Percentiles rank a stretch among this genome's conserved stretches.
These are phyloP conservation scores for Acleris holmiana DNA, from an alignment of 2,888 invertebrate species.

Conservation along the genomic window DNA sequence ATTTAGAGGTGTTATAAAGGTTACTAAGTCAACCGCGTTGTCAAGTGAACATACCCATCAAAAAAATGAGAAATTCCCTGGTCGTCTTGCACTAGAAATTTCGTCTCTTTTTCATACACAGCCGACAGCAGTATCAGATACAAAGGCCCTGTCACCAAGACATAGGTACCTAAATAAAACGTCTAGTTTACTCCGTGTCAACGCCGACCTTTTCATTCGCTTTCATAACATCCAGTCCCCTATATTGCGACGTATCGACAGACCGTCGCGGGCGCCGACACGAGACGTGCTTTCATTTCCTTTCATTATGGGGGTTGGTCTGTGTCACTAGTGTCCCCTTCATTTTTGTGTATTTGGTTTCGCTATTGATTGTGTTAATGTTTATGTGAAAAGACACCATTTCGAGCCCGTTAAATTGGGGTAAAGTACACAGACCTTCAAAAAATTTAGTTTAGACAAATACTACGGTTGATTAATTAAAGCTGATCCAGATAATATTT, in stretches of 20 bases:
- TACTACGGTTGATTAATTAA: too few species aligned
- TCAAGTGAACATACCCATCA: too few species aligned
- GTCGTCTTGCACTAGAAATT: neutral
- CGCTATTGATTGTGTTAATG: neutral
- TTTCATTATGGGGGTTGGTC: slow-evolving; percentile 3
- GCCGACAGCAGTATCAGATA: neutral
- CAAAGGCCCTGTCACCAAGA: slow-evolving; percentile 22
- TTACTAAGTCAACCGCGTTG: too few species aligned
- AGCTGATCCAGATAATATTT: too few species aligned
- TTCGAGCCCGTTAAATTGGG: too few species aligned
- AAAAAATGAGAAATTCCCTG: too few species aligned
- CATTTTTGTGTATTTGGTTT: too few species aligned
- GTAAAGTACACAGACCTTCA: too few species aligned
- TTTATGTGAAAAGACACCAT: neutral
- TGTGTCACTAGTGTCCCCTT: neutral
- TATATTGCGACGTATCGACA: slow-evolving; percentile 17
- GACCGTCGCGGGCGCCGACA: slow-evolving; percentile 10
- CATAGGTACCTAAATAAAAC: slow-evolving; percentile 32
- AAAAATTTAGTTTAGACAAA: too few species aligned
- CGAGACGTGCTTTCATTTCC: slow-evolving; percentile 17
- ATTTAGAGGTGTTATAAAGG: too few species aligned
- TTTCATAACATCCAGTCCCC: slow-evolving; percentile 17
- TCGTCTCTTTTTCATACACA: neutral
- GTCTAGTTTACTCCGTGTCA: slow-evolving; percentile 20
- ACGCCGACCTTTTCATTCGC: slow-evolving; percentile 27